Evolutionary conservation across 2,888 invertebrate genomes (phyloP), one percentile per base, ranked within the genome.

Genomic region (Maniola hyperantus): DNA sequence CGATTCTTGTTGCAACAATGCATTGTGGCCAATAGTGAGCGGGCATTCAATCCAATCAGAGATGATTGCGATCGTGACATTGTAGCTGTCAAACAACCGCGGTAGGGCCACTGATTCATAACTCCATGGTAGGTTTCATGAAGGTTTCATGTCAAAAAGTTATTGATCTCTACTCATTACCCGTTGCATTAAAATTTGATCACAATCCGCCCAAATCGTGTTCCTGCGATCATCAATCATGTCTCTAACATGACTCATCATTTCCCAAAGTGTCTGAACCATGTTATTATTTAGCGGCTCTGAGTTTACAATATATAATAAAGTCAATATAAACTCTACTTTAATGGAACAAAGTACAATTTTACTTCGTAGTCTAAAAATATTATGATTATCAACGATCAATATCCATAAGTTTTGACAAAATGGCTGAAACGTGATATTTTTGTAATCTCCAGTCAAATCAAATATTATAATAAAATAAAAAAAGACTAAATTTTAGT

Each of bases 121-220:
- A 26, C 26, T 26, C 26, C 26, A 26, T 26, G 26, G 26, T 26
- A 26, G 26, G 26, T 26, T 26, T 26, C 4, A 13, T 11, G 11
- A 42, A 5, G 4, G 13, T 13, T 13, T 11, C 26, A 6, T 6
- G 33, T 51, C 53, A 55, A 15, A 15, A 39, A 18, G 36, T 18
- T 18, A 55, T 18, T 39, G 55, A 55, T 55, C 36, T 18, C 5
- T 26, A 11, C 54, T 34, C 6, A 7, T 48, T 18, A 33, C 10
- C 10, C 8, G 54, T 36, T 54, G 34, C 54, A 42, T 57, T 59
- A 59, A 48, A 48, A 48, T 48, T 48, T 59, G 18, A 59, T 59
- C 59, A 15, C 57, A 39, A 34, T 26, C 58, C 58, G 8, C 58
- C 58, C 42, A 44, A 58, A 58, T 48, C 59, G 48, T 48, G 59